phyloP scores from a whole-genome alignment of 2,113 vertebrate genomes.

The Elanus axillaris region DNA sequence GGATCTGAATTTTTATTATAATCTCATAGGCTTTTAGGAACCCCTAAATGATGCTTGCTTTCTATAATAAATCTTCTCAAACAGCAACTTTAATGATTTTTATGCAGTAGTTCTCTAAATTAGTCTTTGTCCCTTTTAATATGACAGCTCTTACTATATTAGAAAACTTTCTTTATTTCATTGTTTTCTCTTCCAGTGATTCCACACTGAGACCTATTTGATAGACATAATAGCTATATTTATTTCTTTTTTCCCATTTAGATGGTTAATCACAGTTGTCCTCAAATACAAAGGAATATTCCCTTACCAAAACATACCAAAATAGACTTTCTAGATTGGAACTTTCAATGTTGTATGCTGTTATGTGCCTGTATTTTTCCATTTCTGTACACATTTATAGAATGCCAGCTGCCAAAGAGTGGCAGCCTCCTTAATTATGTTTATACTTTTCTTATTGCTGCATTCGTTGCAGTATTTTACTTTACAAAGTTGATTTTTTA shows the following conservation, averaged over 20 bases:
- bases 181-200: neutral
- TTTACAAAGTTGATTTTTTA: neutral
- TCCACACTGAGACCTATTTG: neutral
- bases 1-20: constrained; percentile 39
- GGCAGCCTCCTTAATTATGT: neutral
- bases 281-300: neutral
- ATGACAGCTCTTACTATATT: neutral
- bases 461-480: neutral
- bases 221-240: neutral
- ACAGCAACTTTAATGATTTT: constrained; percentile 44
- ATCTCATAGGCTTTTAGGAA: neutral
- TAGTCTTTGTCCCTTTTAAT: constrained; percentile 7
- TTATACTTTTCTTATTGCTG: neutral
- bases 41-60: constrained; percentile 35
- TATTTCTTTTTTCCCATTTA: neutral
- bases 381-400: neutral
- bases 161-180: neutral
- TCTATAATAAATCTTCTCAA: constrained; percentile 33
- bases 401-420: neutral
- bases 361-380: neutral
- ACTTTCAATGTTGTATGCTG: neutral
- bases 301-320: neutral
- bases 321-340: neutral
- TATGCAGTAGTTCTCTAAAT: constrained; percentile 10
- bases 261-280: neutral